Conservation (phyloP, 2,888 invertebrate species). For the Drosophila buzzatii region DNA sequence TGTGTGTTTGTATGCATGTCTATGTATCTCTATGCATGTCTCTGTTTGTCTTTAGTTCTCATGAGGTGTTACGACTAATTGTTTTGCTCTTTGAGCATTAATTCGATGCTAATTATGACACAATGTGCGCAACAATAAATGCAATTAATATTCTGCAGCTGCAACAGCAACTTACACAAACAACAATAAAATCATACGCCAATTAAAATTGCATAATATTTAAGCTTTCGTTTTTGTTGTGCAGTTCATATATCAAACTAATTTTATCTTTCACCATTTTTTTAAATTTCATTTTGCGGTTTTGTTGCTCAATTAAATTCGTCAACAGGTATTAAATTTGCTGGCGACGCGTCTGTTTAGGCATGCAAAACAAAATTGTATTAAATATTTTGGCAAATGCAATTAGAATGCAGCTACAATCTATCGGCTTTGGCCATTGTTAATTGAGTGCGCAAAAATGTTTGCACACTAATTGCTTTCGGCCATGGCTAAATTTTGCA, state of each 20-base stretch:
- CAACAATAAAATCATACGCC: slow-evolving; percentile 25
- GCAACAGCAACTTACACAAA: slow-evolving; percentile 15
- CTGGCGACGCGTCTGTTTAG: slow-evolving; percentile 25
- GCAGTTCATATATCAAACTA: not conserved
- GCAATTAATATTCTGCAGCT: slow-evolving; percentile 61
- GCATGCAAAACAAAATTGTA: slow-evolving; percentile 47
- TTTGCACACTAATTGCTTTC: slow-evolving; percentile 31
- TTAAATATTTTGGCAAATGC: slow-evolving; percentile 30
- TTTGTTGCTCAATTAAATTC: slow-evolving; percentile 53
- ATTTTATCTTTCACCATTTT: not conserved
- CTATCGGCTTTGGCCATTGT: slow-evolving; percentile 16
- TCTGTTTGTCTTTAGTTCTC: not conserved
- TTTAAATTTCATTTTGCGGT: not conserved
- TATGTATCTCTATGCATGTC: not conserved
- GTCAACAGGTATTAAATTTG: slow-evolving; percentile 34
- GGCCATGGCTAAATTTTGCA: slow-evolving; percentile 1
- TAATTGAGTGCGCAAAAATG: slow-evolving; percentile 46
- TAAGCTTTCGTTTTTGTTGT: slow-evolving; percentile 35
- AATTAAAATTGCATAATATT: slow-evolving; percentile 62
- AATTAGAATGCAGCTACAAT: slow-evolving; percentile 26
- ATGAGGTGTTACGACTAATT: slow-evolving; percentile 66
- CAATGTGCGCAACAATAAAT: slow-evolving; percentile 68
- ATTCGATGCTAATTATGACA: slow-evolving; percentile 71
- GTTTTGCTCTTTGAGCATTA: slow-evolving; percentile 71
- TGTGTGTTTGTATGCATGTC: not conserved